Conservation (phyloP, 2,888 invertebrate species). For the Leucoptera coffeella region DNA sequence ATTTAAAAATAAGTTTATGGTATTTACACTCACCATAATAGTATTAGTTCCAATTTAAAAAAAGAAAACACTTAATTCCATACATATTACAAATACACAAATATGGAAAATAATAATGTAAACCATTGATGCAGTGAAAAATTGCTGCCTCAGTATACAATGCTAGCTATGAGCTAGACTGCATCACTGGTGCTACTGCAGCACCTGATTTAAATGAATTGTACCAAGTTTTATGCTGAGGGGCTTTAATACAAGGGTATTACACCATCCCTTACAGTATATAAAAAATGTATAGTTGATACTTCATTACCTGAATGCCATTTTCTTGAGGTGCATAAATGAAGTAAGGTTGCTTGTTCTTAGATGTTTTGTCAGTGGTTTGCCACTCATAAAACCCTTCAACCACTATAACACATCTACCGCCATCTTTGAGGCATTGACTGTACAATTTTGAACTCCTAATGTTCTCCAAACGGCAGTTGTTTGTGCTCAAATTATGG, state of each 20-base stretch:
- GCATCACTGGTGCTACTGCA: too few species aligned
- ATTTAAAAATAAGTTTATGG: too few species aligned
- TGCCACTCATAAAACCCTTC: slow-evolving; percentile 85
- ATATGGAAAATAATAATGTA: too few species aligned
- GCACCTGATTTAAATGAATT: too few species aligned
- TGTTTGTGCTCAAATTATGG: slow-evolving; percentile 68
- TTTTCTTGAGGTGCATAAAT: slow-evolving; percentile 60
- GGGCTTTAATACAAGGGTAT: too few species aligned
- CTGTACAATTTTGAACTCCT: slow-evolving; percentile 64
- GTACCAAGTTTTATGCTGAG: too few species aligned
- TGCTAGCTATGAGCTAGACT: too few species aligned
- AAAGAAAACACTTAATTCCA: slow-evolving; percentile 2
- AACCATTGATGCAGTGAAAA: too few species aligned
- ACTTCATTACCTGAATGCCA: slow-evolving; percentile 21
- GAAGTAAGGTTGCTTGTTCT: slow-evolving; percentile 67
- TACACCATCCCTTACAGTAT: too few species aligned
- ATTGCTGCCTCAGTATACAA: too few species aligned
- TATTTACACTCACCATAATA: too few species aligned
- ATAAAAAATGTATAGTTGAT: too few species aligned
- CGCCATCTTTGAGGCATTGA: slow-evolving; percentile 59
- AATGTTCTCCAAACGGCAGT: slow-evolving; percentile 69
- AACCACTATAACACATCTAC: slow-evolving; percentile 69
- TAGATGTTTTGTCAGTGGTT: slow-evolving; percentile 48
- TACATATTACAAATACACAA: background rate
- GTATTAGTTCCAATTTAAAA: background rate